Evolutionary conservation across 23 tunicate species (phyloP).

Genomic region (Ascidia mentula): DNA sequence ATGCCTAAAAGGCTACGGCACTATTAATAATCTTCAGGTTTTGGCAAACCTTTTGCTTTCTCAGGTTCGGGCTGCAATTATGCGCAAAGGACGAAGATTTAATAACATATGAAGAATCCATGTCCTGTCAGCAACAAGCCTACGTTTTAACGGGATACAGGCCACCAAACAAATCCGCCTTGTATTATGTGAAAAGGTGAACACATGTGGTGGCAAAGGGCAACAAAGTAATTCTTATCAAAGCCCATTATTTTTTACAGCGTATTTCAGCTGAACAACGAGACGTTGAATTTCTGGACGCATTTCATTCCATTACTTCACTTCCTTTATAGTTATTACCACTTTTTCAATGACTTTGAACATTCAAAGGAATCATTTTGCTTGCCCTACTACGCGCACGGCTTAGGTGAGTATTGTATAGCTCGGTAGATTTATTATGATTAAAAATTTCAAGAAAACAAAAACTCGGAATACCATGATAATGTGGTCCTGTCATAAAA

Average conservation of each 20-base stretch:
- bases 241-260: too few species aligned
- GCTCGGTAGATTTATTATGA: too few species aligned
- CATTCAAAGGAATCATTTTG: neutral
- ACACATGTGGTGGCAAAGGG: too few species aligned
- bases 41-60: neutral
- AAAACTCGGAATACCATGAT: too few species aligned
- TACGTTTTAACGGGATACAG: neutral
- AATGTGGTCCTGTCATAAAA: too few species aligned
- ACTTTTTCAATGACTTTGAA: neutral
- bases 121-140: neutral
- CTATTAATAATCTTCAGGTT: too few species aligned
- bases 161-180: neutral
- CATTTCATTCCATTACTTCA: conserved; percentile 5
- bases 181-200: neutral
- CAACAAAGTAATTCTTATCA: too few species aligned
- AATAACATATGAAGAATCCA: neutral
- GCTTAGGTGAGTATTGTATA: neutral
- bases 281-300: conserved; percentile 4
- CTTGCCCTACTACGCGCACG: conserved; percentile 6
- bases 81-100: neutral
- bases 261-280: conserved; percentile 9
- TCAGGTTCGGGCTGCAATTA: neutral
- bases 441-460: too few species aligned
- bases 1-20: too few species aligned
- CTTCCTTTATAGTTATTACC: neutral